Evolutionary conservation across 2,888 invertebrate species (phyloP).

Genomic region (Scaptomyza reducta): DNA sequence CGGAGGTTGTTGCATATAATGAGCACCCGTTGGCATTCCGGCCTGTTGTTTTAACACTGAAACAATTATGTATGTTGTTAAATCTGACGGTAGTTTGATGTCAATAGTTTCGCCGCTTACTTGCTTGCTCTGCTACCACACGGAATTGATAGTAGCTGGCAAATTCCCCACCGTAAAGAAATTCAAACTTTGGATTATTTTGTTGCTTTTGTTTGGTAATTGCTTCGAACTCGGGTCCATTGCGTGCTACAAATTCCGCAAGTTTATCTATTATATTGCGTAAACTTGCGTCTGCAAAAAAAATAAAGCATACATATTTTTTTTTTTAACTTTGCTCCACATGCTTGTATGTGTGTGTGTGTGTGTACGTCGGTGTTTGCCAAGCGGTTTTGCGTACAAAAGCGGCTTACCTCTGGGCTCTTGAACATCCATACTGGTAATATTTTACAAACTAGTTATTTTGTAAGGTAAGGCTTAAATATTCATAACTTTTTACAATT

Average conservation of each 20-base stretch:
- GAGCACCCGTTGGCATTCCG: slow-evolving; percentile 81
- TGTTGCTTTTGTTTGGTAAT: slow-evolving; percentile 99
- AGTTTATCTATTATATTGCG: slow-evolving; percentile 99
- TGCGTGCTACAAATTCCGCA: slow-evolving; percentile 99
- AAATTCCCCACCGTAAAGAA: slow-evolving; percentile 97
- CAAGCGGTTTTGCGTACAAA: slow-evolving; percentile 12
- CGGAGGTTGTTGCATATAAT: slow-evolving; percentile 66
- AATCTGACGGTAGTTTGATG: not conserved
- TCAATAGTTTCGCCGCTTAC: slow-evolving; percentile 85
- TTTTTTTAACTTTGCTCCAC: slow-evolving; percentile 8
- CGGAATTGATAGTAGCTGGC: slow-evolving; percentile 98
- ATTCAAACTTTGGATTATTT: slow-evolving; percentile 98
- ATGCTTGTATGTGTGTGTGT: slow-evolving; percentile 12
- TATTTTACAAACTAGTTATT: slow-evolving; percentile 41
- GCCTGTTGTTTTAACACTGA: slow-evolving; percentile 91
- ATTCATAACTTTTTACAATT: slow-evolving; percentile 39
- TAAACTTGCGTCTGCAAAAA: slow-evolving; percentile 91
- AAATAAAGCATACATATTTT: slow-evolving; percentile 1
- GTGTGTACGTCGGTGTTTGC: slow-evolving; percentile 22
- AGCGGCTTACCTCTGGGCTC: slow-evolving; percentile 60
- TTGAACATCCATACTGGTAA: slow-evolving; percentile 62
- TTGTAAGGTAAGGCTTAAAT: slow-evolving; percentile 39
- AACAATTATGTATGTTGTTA: slow-evolving; percentile 56
- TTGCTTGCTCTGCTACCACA: slow-evolving; percentile 97
- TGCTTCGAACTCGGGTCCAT: slow-evolving; percentile 99